phyloP scores from a whole-genome alignment of 2,888 invertebrate genomes.

The Sipha maydis region DNA sequence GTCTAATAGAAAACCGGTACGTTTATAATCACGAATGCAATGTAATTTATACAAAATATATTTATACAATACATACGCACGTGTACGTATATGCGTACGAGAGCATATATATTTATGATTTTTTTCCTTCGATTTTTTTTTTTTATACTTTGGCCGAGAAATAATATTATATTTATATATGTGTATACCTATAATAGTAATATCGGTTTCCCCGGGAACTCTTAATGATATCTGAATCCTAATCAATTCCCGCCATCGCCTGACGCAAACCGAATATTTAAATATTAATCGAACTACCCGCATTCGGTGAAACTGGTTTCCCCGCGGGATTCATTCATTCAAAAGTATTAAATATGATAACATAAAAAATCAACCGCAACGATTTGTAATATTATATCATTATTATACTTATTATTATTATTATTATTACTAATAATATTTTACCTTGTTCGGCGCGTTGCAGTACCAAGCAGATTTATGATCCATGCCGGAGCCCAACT shows the following conservation, averaged over 20 bases:
- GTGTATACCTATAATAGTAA: not conserved
- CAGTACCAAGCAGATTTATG: constrained; percentile 57
- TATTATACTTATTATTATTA: not conserved
- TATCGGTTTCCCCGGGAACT: constrained; percentile 32
- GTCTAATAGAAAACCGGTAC: constrained; percentile 52
- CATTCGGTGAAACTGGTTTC: constrained; percentile 44
- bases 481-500: constrained; percentile 56
- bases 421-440: not conserved
- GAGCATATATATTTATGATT: not conserved
- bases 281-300: constrained; percentile 58
- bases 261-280: constrained; percentile 51
- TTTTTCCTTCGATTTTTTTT: not conserved
- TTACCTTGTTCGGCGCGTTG: constrained; percentile 59
- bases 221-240: constrained; percentile 49
- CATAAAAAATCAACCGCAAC: constrained; percentile 14
- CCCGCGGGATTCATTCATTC: constrained; percentile 45
- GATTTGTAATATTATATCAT: constrained; percentile 9
- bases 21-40: constrained; percentile 31
- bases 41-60: constrained; percentile 36
- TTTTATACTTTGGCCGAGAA: not conserved
- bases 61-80: not conserved
- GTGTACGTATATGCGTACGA: not conserved
- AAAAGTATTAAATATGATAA: constrained; percentile 17
- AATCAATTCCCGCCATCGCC: constrained; percentile 53
- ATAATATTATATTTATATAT: not conserved